Conservation (phyloP, 2,113 vertebrate genomes). For the Podiceps cristatus region DNA sequence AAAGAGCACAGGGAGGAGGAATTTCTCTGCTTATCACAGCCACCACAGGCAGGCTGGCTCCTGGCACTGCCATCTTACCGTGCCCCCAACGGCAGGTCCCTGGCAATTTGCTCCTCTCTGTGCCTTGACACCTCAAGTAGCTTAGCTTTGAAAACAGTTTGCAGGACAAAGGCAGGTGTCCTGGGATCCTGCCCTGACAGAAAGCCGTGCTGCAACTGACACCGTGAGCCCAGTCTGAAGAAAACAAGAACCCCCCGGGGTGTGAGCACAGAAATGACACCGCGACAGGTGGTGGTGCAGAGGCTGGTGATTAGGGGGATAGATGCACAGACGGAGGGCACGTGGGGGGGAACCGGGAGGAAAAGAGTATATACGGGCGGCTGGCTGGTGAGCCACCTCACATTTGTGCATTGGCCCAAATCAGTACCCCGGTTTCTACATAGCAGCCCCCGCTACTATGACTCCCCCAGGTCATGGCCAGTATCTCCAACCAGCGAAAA, state of each 20-base stretch:
- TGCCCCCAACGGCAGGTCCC: fast-evolving
- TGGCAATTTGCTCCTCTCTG: neutral
- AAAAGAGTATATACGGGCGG: neutral
- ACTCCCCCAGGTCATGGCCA: neutral
- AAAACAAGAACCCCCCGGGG: neutral
- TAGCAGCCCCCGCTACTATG: neutral
- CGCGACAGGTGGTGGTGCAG: neutral
- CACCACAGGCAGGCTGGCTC: neutral
- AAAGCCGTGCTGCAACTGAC: neutral
- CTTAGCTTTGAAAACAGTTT: neutral
- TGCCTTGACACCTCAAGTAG: neutral
- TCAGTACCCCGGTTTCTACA: neutral
- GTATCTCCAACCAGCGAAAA: neutral
- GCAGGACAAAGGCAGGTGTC: neutral
- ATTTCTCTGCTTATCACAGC: neutral
- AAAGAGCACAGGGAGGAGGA: neutral
- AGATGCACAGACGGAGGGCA: neutral
- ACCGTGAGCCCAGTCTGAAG: neutral
- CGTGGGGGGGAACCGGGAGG: neutral
- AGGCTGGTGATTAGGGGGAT: neutral
- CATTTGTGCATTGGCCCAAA: neutral
- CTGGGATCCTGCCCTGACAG: neutral
- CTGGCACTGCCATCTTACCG: neutral
- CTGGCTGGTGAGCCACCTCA: neutral
- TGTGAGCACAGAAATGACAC: neutral